Evolutionary conservation across 2,797 vertebrate species (phyloP).

Genomic region (Pantherophis alleghaniensis): DNA sequence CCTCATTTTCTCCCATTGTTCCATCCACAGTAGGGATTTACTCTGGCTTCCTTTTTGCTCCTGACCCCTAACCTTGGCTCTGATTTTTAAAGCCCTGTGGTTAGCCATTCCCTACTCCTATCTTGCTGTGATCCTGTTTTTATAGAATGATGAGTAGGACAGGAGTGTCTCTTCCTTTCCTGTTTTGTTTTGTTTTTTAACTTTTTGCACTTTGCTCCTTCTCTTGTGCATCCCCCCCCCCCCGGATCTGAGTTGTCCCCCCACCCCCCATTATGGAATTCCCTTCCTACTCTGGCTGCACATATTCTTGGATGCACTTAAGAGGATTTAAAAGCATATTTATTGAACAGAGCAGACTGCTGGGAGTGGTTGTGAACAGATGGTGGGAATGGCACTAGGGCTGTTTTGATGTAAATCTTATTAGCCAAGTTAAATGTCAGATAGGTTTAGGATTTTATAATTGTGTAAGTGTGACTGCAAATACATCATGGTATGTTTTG

Average conservation of each 20-base stretch:
- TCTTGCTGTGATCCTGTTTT: background rate
- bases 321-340: background rate
- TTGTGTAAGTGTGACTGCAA: background rate
- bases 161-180: background rate
- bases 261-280: background rate
- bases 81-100: background rate
- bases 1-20: background rate
- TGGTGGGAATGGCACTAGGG: background rate
- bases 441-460: background rate
- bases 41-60: background rate
- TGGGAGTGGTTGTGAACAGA: background rate
- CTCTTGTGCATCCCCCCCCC: background rate
- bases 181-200: too few species aligned
- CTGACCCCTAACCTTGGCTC: background rate
- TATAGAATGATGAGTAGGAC: background rate
- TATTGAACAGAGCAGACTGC: background rate
- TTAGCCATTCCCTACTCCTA: background rate
- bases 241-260: background rate
- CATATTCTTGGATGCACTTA: background rate
- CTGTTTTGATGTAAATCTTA: background rate
- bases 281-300: background rate
- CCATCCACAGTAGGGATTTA: background rate
- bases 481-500: background rate
- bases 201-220: background rate
- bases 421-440: background rate